A percentile compares a stretch with the other conserved stretches of the same genome.
Evolutionary conservation across 2,113 vertebrate species (phyloP).

Genomic region (Nothoprocta perdicaria): DNA sequence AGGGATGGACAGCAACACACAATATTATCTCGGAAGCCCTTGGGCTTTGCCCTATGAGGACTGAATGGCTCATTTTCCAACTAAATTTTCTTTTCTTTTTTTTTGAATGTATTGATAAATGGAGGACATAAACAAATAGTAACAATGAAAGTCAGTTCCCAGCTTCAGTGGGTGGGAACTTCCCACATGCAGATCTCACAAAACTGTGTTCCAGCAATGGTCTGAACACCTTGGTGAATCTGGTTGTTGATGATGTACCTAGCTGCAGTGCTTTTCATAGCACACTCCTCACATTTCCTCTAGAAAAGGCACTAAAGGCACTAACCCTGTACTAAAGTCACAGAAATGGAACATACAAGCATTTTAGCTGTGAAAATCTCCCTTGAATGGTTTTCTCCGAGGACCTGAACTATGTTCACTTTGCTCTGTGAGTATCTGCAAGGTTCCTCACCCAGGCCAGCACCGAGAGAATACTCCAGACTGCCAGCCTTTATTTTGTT

Average conservation of each 20-base stretch:
- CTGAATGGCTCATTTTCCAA: conserved; percentile 31
- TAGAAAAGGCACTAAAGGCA: background rate
- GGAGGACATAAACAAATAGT: background rate
- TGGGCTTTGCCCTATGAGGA: background rate
- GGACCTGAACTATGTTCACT: background rate
- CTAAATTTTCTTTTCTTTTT: background rate
- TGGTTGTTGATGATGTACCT: background rate
- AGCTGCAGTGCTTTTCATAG: background rate
- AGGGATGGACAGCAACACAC: background rate
- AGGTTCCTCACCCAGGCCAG: background rate
- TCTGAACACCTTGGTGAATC: background rate
- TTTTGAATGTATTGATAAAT: background rate
- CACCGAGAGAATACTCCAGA: rapidly evolving
- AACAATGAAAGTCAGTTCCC: background rate
- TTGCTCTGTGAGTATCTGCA: background rate
- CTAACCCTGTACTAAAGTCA: background rate
- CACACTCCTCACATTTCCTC: background rate
- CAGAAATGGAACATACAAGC: background rate
- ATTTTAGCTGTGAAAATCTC: background rate
- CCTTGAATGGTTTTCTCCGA: rapidly evolving
- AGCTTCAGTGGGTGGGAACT: background rate
- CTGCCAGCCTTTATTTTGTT: background rate
- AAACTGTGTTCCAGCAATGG: background rate
- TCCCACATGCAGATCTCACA: background rate
- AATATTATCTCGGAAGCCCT: background rate